Base-by-base conservation (phyloP, 1,140 invertebrate species). In the Zophobas morio region DNA sequence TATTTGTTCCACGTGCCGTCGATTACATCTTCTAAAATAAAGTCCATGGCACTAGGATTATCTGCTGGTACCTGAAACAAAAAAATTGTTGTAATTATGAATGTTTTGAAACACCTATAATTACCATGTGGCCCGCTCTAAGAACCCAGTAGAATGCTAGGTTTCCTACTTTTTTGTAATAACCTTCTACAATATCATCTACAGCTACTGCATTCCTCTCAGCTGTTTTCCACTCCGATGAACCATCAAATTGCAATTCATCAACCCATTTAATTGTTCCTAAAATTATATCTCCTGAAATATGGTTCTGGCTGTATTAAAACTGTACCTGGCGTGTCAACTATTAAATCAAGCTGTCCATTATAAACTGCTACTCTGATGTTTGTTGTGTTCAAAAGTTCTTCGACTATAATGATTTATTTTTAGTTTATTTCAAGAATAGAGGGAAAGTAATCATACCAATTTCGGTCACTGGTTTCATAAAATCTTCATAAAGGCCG, bases 381-480 rank as follows among this genome's bases (percentile, higher is more conserved):
- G 66, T 90, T 81, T 0, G 94, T 95, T 73, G 91, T 89, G 76
- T 93, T 91, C 6, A 96, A 84, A n/a, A 94, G 82, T 70, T 87
- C 86, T 83, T 92, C 90, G 86, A 96, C 95, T 93, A 82, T 81
- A 89, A 89, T 63, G 34, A 71, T 34, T 36, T 72, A 5, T 47
- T 42, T 2, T 57, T 37, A 20, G 20, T 20, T 20, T 20, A 20
- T 20, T 20, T 20, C 20, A 20, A 20, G 20, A 20, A 20, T 20
- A 20, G 20, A 20, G 20, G 20, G 20, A 20, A 20, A 20, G 20
- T 20, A 20, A 20, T 20, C 20, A 46, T 84, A 93, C 92, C 90
- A 82, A 91, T 88, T 54, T 92, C 83, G 6, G 91, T 90, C 35
- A 94, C 94, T 6, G 95, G 94, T 83, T 94, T 95, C 95, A 97